Conservation (phyloP, 2,888 invertebrate species). For the Plagodis pulveraria region DNA sequence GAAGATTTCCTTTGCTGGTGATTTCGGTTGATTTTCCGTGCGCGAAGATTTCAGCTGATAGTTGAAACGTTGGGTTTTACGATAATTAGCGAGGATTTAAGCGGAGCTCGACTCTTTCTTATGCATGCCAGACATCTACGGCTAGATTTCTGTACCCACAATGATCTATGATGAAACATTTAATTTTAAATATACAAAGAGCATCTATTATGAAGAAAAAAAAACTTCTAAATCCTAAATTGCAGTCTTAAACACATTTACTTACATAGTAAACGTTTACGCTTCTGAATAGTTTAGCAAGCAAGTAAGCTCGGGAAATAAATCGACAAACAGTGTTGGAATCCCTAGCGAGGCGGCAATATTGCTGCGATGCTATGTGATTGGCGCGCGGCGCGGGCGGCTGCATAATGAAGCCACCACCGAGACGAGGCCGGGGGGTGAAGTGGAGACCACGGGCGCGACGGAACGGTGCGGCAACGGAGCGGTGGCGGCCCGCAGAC, state of each 20-base stretch:
- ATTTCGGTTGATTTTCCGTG: no score
- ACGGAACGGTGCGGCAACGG: constrained; percentile 15
- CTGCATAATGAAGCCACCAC: constrained; percentile 78
- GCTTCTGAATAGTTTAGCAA: constrained; percentile 27
- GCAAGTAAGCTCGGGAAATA: constrained; percentile 32
- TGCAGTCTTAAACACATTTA: neutral
- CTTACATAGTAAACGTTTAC: constrained; percentile 11
- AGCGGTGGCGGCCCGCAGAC: constrained; percentile 41
- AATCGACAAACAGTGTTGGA: constrained; percentile 67
- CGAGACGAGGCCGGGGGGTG: constrained; percentile 45
- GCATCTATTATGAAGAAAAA: no score
- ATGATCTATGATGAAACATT: no score
- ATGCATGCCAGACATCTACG: no score
- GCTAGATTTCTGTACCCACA: no score
- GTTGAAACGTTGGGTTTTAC: no score
- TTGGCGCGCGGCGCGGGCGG: constrained; percentile 79
- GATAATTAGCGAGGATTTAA: no score
- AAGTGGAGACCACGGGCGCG: constrained; percentile 43
- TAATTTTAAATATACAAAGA: no score
- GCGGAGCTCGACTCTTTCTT: no score
- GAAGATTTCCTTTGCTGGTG: no score
- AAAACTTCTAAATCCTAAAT: no score
- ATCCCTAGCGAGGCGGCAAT: constrained; percentile 77
- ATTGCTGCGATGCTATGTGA: constrained; percentile 77
- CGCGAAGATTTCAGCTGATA: no score